Evolutionary conservation across 2,888 invertebrate species (phyloP).

Genomic region (Diploptera punctata): DNA sequence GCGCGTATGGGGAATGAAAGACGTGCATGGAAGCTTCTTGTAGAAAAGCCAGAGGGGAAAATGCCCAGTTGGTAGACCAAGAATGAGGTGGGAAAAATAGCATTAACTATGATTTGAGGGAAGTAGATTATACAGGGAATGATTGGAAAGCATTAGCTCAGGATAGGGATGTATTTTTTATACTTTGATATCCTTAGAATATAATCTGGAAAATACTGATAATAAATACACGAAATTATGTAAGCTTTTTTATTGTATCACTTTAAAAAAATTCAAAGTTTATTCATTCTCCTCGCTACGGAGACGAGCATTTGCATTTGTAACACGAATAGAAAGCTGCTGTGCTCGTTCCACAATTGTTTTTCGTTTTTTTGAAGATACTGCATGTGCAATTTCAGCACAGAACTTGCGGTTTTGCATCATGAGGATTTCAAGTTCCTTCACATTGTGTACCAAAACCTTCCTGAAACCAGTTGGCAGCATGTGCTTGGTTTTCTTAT

Average conservation of each 20-base stretch:
- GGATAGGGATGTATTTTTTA: no score
- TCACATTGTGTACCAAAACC: slow-evolving; percentile 88
- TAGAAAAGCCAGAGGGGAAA: no score
- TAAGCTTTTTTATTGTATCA: slow-evolving; percentile 38
- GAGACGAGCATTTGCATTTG: slow-evolving; percentile 95
- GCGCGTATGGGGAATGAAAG: no score
- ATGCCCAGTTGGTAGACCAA: no score
- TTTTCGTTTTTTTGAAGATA: slow-evolving; percentile 98
- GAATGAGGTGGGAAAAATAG: no score
- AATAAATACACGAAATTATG: no score
- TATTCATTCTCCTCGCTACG: slow-evolving; percentile 99
- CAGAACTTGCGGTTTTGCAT: slow-evolving; percentile 99
- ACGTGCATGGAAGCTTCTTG: no score
- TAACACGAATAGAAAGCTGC: slow-evolving; percentile 93
- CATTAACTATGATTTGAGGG: no score
- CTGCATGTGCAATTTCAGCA: slow-evolving; percentile 97
- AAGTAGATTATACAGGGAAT: no score
- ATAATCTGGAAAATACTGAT: no score
- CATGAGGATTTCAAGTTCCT: slow-evolving; percentile 95
- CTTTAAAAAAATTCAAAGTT: slow-evolving; percentile 49
- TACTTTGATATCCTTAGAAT: no score
- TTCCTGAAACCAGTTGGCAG: slow-evolving; percentile 98
- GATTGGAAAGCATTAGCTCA: no score
- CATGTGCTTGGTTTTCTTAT: slow-evolving; percentile 94
- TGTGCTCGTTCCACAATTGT: slow-evolving; percentile 95